Evolutionary conservation across 2,888 invertebrate species (phyloP).

Genomic region (Ennomos erosarius): DNA sequence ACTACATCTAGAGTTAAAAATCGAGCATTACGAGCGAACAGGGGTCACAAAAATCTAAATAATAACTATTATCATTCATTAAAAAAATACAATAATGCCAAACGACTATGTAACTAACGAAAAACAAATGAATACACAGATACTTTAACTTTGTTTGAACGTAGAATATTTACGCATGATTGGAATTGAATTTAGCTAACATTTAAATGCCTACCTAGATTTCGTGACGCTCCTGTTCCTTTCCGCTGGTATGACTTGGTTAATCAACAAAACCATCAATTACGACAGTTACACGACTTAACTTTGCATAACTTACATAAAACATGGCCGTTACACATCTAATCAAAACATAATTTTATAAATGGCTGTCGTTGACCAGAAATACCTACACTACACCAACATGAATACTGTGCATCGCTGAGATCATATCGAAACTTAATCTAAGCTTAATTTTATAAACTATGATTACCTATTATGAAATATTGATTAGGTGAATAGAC

Average conservation of each 20-base stretch:
- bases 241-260: background rate
- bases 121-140: too few species aligned
- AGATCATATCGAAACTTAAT: slow-evolving; percentile 63
- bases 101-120: too few species aligned
- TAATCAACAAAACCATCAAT: too few species aligned
- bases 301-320: background rate
- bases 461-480: background rate
- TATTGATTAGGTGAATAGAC: slow-evolving; percentile 5
- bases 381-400: slow-evolving; percentile 38
- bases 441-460: slow-evolving; percentile 10
- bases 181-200: too few species aligned
- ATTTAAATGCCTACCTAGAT: too few species aligned
- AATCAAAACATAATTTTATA: slow-evolving; percentile 32
- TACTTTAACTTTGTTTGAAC: too few species aligned
- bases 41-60: too few species aligned
- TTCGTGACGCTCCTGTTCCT: background rate
- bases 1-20: too few species aligned
- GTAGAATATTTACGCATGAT: too few species aligned
- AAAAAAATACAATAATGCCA: too few species aligned
- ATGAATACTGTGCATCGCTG: slow-evolving; percentile 72
- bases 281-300: slow-evolving; percentile 1
- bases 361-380: slow-evolving; percentile 62
- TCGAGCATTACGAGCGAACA: too few species aligned
- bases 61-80: too few species aligned
- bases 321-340: slow-evolving; percentile 35